phyloP scores from a whole-genome alignment of 2,113 vertebrate species.

The Dasyprocta punctata region DNA sequence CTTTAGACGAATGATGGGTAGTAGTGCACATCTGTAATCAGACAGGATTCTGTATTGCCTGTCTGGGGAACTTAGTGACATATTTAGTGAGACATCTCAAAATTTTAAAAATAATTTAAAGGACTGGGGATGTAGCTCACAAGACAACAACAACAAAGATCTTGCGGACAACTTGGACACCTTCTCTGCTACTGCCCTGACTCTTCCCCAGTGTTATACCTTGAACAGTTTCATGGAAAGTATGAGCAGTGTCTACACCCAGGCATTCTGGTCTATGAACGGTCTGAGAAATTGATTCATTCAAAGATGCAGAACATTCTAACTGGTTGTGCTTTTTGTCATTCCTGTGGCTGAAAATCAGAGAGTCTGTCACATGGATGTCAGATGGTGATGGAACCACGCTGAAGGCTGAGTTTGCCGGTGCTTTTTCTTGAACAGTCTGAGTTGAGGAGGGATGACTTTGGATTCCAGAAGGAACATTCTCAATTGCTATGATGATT shows the following conservation, averaged over 20 bases:
- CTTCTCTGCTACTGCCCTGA: background rate
- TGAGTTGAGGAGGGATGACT: background rate
- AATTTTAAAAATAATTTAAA: background rate
- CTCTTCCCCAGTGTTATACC: conserved; percentile 36
- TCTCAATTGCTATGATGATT: conserved; percentile 43
- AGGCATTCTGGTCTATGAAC: background rate
- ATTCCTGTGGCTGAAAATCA: background rate
- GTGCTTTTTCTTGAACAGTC: background rate
- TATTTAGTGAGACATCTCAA: background rate
- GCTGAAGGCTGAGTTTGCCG: background rate
- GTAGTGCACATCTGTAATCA: background rate
- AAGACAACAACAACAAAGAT: background rate
- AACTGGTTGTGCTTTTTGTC: background rate
- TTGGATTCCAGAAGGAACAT: background rate
- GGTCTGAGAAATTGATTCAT: background rate
- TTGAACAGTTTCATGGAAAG: conserved; percentile 56
- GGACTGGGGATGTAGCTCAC: background rate
- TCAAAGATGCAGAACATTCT: background rate
- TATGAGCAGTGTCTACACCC: background rate
- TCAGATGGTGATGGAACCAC: background rate
- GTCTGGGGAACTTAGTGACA: background rate
- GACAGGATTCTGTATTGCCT: background rate
- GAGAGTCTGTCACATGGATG: background rate
- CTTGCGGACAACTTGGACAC: background rate
- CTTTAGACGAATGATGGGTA: background rate